Evolutionary conservation across 2,888 invertebrate species (phyloP).

Genomic region (Drosophila kambysellisi): DNA sequence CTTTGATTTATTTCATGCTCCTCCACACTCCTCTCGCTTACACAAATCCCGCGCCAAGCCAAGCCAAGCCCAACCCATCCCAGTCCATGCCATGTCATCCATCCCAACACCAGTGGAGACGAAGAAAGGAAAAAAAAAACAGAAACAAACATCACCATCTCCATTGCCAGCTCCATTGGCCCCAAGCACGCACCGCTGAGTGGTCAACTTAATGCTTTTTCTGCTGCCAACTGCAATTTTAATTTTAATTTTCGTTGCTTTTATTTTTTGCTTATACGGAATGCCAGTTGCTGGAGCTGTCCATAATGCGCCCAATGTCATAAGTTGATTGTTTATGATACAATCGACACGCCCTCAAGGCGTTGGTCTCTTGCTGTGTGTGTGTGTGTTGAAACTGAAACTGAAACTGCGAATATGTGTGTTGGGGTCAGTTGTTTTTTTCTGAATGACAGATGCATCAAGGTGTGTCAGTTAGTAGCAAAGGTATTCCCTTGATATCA

Average conservation of each 20-base stretch:
- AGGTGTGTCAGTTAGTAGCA: conserved; percentile 9
- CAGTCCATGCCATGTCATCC: conserved; percentile 29
- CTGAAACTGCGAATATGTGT: conserved; percentile 5
- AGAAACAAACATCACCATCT: conserved; percentile 11
- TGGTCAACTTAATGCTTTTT: conserved; percentile 39
- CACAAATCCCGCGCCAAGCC: conserved; percentile 4
- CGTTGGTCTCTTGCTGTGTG: conserved; percentile 24
- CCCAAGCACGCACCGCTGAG: conserved; percentile 58
- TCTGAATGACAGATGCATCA: conserved; percentile 22
- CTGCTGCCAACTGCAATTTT: conserved; percentile 48
- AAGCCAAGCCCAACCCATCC: conserved; percentile 19
- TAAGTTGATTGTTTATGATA: conserved; percentile 51
- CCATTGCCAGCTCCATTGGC: conserved; percentile 38
- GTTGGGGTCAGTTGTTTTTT: conserved; percentile 4
- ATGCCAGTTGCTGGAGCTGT: conserved; percentile 17
- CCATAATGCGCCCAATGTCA: conserved; percentile 64
- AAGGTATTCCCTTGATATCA: neutral
- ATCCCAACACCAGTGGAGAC: neutral
- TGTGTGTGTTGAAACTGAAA: neutral
- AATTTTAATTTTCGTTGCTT: conserved; percentile 11
- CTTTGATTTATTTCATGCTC: conserved; percentile 45
- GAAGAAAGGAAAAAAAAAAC: neutral
- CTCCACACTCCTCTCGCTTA: neutral
- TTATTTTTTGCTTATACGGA: conserved; percentile 24
- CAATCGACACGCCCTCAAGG: conserved; percentile 59